A percentile compares a stretch with the other conserved stretches of the same genome.
Evolutionary conservation across 2,888 invertebrate genomes (phyloP).

Genomic region (Chrysomela aeneicollis): DNA sequence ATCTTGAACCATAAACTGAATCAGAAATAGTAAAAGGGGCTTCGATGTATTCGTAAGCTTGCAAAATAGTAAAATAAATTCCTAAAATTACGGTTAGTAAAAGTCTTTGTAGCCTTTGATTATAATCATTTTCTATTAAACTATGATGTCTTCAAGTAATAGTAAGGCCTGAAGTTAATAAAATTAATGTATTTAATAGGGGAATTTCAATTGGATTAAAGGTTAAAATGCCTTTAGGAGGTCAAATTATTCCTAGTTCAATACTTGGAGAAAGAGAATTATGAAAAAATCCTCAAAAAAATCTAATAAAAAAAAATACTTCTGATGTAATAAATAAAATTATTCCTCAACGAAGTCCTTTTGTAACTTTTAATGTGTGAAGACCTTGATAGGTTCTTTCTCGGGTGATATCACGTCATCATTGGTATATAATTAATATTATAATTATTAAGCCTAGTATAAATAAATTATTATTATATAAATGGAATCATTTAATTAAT

Average conservation of each 20-base stretch:
- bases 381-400: conserved; percentile 73
- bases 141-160: conserved; percentile 72
- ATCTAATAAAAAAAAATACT: conserved; percentile 69
- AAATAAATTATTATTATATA: conserved; percentile 65
- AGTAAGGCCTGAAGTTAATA: conserved; percentile 74
- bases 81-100: conserved; percentile 64
- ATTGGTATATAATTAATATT: conserved; percentile 68
- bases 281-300: conserved; percentile 70
- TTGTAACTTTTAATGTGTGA: conserved; percentile 68
- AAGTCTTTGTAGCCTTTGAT: conserved; percentile 62
- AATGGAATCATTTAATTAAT: conserved; percentile 70
- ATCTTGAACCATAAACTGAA: conserved; percentile 73
- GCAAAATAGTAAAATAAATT: conserved; percentile 72
- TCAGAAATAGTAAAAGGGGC: conserved; percentile 68
- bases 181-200: conserved; percentile 75
- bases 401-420: conserved; percentile 75
- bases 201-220: conserved; percentile 78
- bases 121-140: conserved; percentile 63
- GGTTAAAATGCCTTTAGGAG: conserved; percentile 68
- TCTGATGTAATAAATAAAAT: conserved; percentile 78
- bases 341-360: conserved; percentile 74
- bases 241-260: conserved; percentile 71
- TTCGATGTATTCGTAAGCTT: conserved; percentile 75
- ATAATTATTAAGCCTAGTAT: conserved; percentile 63
- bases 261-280: conserved; percentile 64